Evolutionary conservation across 2,797 vertebrate genomes (phyloP), one percentile per base, ranked within the genome.

Genomic region (Denticeps clupeoides): DNA sequence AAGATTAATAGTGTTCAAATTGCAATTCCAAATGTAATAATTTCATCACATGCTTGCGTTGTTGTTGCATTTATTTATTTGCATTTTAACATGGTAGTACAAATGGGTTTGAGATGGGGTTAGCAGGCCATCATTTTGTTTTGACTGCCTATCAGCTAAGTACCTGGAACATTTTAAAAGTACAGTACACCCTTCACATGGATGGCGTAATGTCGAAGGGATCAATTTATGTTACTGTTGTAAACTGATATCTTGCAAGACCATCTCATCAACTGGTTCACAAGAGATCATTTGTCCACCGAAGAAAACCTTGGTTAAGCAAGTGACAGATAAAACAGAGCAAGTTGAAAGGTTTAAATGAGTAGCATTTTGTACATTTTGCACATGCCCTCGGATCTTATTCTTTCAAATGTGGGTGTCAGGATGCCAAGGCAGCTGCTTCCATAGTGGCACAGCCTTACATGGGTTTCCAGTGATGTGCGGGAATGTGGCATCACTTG

Each of bases 401-500:
- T 16, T 35, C 21, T 7, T 46, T 41, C 50, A 10, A 43, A 24
- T 29, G 47, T 21, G 47, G 32, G 29, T 25, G 12, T 19, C 40
- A 12, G 24, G 7, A 11, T 12, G 32, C 3, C 4, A 31, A 16
- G 21, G 46, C 42, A 51, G 50, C 19, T 8, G 53, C 33, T 43
- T 52, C 5, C 16, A 4, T 7, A 29, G 22, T 29, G 10, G n/a
- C 46, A 40, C 25, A 18, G 45, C 63, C 60, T 35, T 65, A 73
- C 60, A 71, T 56, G 60, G 66, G 49, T 33, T 45, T 51, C 22
- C 40, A 42, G 22, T 24, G 52, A 45, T 58, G 27, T 35, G 25
- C 46, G 61, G 4, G 28, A 68, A 58, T 47, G 62, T 55, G 65
- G 35, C 58, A 49, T 16, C 37, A 59, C 53, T 64, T 56, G 41